Percentiles rank a stretch among this genome's conserved stretches.
Evolutionary conservation across 2,113 vertebrate genomes (phyloP).

Genomic region (Gnathochromis pfefferi): DNA sequence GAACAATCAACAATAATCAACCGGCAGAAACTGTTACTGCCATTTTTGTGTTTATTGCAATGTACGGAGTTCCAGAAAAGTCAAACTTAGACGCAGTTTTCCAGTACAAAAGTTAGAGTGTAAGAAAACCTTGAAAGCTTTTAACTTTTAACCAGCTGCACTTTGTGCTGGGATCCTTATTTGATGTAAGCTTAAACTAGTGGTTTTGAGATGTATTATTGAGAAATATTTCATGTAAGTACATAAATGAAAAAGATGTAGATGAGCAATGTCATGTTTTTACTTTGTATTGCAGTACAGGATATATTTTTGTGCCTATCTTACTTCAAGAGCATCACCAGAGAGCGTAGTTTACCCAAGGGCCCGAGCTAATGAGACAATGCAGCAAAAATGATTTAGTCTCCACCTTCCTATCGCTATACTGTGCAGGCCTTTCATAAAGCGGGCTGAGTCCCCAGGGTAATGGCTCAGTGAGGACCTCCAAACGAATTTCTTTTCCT

Average conservation of each 20-base stretch:
- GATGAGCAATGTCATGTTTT: background rate
- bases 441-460: slow-evolving; percentile 18
- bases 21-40: background rate
- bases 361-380: slow-evolving; percentile 49
- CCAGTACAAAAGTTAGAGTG: background rate
- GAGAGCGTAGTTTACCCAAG: slow-evolving; percentile 8
- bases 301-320: background rate
- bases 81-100: background rate
- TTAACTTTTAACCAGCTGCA: background rate
- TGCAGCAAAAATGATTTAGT: slow-evolving; percentile 54
- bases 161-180: background rate
- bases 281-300: background rate
- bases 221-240: background rate
- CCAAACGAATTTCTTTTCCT: slow-evolving; percentile 35
- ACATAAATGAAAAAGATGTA: background rate
- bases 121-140: background rate
- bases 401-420: slow-evolving; percentile 23
- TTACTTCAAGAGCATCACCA: slow-evolving; percentile 33
- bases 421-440: slow-evolving; percentile 44
- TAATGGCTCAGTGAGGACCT: slow-evolving; percentile 30
- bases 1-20: background rate
- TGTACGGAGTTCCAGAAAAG: no score
- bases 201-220: background rate
- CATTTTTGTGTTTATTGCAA: background rate
- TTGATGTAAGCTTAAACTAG: background rate